phyloP scores from a whole-genome alignment of 2,113 vertebrate species.

The Ibidorhyncha struthersii region DNA sequence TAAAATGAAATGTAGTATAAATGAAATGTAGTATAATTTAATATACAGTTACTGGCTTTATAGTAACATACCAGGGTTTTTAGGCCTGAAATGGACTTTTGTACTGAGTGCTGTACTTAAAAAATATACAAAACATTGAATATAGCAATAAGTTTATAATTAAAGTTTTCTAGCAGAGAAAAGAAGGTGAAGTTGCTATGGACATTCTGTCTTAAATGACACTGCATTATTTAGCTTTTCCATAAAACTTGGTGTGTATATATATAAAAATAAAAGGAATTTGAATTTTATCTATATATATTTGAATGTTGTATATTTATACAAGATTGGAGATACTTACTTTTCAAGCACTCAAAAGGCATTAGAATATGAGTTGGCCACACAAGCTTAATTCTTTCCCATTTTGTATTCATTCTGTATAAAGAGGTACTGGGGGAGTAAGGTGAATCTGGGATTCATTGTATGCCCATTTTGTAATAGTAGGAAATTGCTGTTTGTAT shows the following conservation, averaged over 20 bases:
- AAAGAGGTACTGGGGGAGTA: not conserved
- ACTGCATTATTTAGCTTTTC: not conserved
- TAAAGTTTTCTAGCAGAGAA: constrained; percentile 15
- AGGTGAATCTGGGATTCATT: not conserved
- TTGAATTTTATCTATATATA: not conserved
- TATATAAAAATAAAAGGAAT: not conserved
- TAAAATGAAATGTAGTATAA: constrained; percentile 27
- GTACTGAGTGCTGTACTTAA: not conserved
- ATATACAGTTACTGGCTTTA: constrained; percentile 41
- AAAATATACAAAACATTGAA: not conserved
- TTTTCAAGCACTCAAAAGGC: not conserved
- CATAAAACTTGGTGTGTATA: not conserved
- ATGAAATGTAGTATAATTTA: constrained; percentile 48
- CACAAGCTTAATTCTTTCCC: not conserved
- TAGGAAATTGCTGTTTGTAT: constrained; percentile 37
- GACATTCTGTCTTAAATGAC: not conserved
- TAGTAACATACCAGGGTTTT: not conserved
- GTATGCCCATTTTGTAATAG: not conserved
- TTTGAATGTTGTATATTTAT: not conserved
- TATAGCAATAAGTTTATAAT: constrained; percentile 23
- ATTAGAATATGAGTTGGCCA: not conserved
- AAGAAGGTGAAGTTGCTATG: not conserved
- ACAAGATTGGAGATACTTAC: not conserved
- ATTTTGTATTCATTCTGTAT: not conserved
- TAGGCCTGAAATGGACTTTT: constrained; percentile 35